These are phyloP conservation scores for Carcharodon carcharias DNA, from an alignment of 2,797 vertebrate genomes.

Conservation along the genomic window DNA sequence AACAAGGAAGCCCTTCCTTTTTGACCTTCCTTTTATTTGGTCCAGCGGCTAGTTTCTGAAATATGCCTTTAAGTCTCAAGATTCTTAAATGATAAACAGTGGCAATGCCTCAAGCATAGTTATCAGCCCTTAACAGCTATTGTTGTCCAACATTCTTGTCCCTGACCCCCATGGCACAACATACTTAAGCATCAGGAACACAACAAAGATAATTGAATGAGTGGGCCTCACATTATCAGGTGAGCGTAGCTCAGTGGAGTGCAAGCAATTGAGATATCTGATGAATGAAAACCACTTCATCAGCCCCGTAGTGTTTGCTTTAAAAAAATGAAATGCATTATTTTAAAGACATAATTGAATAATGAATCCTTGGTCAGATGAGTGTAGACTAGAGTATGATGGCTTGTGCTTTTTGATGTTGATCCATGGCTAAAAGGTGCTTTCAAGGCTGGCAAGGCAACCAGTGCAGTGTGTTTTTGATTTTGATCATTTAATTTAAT, in stretches of 20 bases:
- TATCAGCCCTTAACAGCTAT: not conserved
- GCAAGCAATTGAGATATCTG: not conserved
- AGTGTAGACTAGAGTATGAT: not conserved
- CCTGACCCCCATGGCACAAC: not conserved
- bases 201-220: not conserved
- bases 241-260: not conserved
- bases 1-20: not conserved
- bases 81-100: not conserved
- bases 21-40: not conserved
- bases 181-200: not conserved
- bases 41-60: not conserved
- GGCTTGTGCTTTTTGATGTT: not conserved
- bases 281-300: not conserved
- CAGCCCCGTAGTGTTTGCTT: not conserved
- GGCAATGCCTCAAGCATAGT: not conserved
- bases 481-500: constrained; percentile 15
- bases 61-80: not conserved
- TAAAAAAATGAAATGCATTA: not conserved
- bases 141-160: not conserved
- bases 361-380: constrained; percentile 14
- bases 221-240: not conserved
- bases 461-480: not conserved
- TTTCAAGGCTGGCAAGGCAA: not conserved
- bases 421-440: not conserved
- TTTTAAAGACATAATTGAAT: constrained; percentile 2